Percentiles rank a stretch among this genome's conserved stretches.
Evolutionary conservation across 2,888 invertebrate genomes (phyloP).

Genomic region (Cephus rjabovi): DNA sequence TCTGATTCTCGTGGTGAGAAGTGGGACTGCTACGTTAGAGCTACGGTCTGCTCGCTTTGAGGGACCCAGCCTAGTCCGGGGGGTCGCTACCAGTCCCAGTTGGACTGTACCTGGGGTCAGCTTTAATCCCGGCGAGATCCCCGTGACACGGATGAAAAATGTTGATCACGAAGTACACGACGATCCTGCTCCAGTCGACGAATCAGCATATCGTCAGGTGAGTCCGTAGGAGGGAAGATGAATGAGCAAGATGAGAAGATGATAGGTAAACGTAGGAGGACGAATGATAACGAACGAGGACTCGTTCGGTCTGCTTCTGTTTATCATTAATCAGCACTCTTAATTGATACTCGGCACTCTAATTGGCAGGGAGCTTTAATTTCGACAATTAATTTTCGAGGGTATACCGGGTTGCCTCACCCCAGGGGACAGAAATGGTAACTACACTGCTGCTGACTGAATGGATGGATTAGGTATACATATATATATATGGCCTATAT

Average conservation of each 20-base stretch:
- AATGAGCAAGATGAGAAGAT: background rate
- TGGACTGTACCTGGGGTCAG: background rate
- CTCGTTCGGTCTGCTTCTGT: background rate
- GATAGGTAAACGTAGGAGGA: background rate
- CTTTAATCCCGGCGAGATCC: background rate
- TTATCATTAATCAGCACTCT: constrained; percentile 25
- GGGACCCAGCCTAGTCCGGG: background rate
- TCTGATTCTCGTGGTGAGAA: background rate
- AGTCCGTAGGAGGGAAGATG: constrained; percentile 24
- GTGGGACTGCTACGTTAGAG: background rate
- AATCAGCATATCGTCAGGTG: constrained; percentile 60
- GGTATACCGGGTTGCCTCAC: constrained; percentile 5
- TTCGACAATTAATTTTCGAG: constrained; percentile 34
- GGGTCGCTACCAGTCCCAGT: background rate
- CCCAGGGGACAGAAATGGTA: background rate
- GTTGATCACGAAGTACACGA: constrained; percentile 80
- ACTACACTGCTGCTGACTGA: constrained; percentile 23
- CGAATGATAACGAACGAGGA: background rate
- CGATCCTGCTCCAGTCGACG: constrained; percentile 76
- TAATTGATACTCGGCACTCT: constrained; percentile 26
- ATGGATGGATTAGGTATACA: background rate
- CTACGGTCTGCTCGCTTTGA: background rate
- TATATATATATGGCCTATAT: background rate
- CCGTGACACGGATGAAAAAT: constrained; percentile 61
- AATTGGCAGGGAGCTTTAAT: constrained; percentile 39